These are phyloP conservation scores for Drosophila lutescens DNA, from an alignment of 2,888 invertebrate species.

Conservation along the genomic window DNA sequence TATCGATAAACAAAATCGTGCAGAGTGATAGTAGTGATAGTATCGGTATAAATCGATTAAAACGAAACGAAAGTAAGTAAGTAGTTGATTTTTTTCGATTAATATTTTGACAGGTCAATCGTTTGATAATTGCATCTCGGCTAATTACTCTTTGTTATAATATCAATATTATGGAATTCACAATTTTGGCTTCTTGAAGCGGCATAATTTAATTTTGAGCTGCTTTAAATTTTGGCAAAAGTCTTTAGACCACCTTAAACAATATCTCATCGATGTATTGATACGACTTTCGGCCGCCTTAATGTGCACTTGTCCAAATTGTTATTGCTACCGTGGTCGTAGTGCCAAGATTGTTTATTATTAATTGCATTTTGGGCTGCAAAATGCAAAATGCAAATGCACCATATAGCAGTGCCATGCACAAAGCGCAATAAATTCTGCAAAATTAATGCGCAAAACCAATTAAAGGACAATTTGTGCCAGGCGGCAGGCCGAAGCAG, in stretches of 20 bases:
- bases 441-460: slow-evolving; percentile 76
- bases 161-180: background rate
- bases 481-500: slow-evolving; percentile 46
- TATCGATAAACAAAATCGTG: no score
- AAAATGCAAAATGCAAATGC: slow-evolving; percentile 6
- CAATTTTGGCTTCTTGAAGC: background rate
- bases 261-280: slow-evolving; percentile 27
- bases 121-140: background rate
- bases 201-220: slow-evolving; percentile 3
- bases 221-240: slow-evolving; percentile 1
- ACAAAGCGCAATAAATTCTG: slow-evolving; percentile 69
- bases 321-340: slow-evolving; percentile 21
- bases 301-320: slow-evolving; percentile 15
- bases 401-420: background rate
- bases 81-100: background rate
- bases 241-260: slow-evolving; percentile 12
- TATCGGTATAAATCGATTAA: no score
- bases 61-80: no score
- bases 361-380: slow-evolving; percentile 63
- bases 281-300: slow-evolving; percentile 12
- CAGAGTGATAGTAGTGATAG: no score
- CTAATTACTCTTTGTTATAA: background rate
- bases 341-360: slow-evolving; percentile 63
- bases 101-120: background rate
- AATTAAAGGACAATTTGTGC: slow-evolving; percentile 60